Evolutionary conservation across 2,888 invertebrate genomes (phyloP).

Genomic region (Caenorhabditis sulstoni): DNA sequence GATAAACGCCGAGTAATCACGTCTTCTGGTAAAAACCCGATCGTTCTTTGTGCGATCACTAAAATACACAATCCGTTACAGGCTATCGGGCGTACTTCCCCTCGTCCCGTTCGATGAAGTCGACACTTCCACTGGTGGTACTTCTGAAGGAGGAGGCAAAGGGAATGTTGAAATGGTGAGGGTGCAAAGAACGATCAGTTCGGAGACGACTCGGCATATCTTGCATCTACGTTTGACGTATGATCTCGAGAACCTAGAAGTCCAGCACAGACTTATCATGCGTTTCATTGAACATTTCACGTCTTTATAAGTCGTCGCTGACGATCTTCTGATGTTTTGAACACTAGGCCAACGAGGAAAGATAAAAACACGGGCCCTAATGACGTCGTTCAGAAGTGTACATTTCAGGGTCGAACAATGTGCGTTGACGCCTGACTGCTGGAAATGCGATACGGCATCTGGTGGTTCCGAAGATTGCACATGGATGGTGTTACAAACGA

Average conservation of each 20-base stretch:
- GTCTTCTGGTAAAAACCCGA: constrained; percentile 40
- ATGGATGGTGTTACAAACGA: constrained; percentile 48
- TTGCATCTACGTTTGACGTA: constrained; percentile 16
- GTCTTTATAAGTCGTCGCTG: constrained; percentile 43
- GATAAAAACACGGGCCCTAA: constrained; percentile 25
- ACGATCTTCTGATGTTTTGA: constrained; percentile 45
- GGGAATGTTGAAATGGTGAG: constrained; percentile 46
- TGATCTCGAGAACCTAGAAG: constrained; percentile 5
- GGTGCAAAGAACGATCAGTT: constrained; percentile 34
- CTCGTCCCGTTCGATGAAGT: constrained; percentile 32
- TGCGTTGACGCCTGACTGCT: constrained; percentile 53
- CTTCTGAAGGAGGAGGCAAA: constrained; percentile 46
- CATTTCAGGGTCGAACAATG: constrained; percentile 54
- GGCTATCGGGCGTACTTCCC: constrained; percentile 57
- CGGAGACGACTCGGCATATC: not conserved
- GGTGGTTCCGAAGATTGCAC: constrained; percentile 52
- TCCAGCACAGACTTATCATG: constrained; percentile 10
- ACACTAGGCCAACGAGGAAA: constrained; percentile 16
- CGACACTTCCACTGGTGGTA: constrained; percentile 40
- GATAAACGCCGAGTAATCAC: constrained; percentile 50
- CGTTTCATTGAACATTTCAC: constrained; percentile 45
- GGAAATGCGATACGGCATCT: constrained; percentile 51
- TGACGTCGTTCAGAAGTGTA: constrained; percentile 46
- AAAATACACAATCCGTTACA: constrained; percentile 46
- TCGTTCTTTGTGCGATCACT: constrained; percentile 49